Evolutionary conservation across 2,888 invertebrate species (phyloP).

Genomic region (Tipula lateralis): DNA sequence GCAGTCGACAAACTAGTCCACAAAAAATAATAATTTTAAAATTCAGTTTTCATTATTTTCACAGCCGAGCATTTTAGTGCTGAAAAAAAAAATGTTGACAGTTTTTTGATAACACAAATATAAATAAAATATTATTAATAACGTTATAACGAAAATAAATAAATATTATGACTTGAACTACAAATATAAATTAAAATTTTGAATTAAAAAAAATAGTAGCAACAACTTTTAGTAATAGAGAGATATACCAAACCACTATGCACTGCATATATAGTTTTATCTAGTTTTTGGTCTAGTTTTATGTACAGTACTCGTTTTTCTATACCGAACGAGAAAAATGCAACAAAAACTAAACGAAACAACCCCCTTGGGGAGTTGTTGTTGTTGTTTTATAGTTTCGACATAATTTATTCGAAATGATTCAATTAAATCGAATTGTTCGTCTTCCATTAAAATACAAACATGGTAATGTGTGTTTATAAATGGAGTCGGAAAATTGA

Average conservation of each 20-base stretch:
- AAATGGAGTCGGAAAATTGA: too few relatives aligned
- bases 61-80: background rate
- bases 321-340: background rate
- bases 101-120: background rate
- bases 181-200: background rate
- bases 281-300: background rate
- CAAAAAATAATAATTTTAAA: background rate
- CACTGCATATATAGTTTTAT: background rate
- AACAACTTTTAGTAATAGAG: background rate
- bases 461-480: too few relatives aligned
- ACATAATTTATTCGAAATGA: background rate
- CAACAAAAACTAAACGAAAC: background rate
- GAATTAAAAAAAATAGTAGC: background rate
- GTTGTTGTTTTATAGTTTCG: background rate
- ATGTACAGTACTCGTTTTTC: background rate
- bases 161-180: slow-evolving; percentile 11
- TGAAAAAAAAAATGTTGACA: slow-evolving; percentile 4
- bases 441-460: too few relatives aligned
- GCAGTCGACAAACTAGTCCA: too few relatives aligned
- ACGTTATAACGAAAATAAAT: background rate
- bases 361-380: background rate
- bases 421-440: background rate
- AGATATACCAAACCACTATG: background rate
- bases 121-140: background rate
- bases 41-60: background rate